Percentiles rank a stretch among this genome's conserved stretches.
These are phyloP conservation scores for Diplodus sargus DNA, from an alignment of 2,797 vertebrate genomes.

Conservation along the genomic window DNA sequence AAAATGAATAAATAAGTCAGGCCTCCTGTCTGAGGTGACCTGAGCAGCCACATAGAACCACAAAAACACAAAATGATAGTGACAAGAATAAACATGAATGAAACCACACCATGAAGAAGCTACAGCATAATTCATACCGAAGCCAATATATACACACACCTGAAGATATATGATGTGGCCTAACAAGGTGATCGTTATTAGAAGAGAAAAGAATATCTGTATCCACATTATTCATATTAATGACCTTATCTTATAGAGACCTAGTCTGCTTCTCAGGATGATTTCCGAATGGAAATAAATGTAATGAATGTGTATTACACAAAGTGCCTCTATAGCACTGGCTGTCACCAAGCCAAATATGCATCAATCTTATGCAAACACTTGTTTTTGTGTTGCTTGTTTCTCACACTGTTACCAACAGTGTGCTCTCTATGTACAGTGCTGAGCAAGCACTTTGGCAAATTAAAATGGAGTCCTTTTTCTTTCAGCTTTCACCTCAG, in stretches of 20 bases:
- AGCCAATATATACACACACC: background rate
- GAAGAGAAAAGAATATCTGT: background rate
- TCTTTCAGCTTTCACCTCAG: constrained; percentile 39
- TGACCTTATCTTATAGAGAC: background rate
- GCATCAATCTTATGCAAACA: background rate
- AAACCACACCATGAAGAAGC: background rate
- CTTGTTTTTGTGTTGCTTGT: background rate
- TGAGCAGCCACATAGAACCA: background rate
- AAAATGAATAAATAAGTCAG: background rate
- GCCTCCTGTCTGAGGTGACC: background rate
- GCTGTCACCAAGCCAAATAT: background rate
- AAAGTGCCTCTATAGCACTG: background rate
- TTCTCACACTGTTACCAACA: background rate
- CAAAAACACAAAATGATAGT: background rate
- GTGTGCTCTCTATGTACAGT: background rate
- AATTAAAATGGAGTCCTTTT: constrained; percentile 55
- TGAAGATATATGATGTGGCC: background rate
- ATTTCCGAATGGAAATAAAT: background rate
- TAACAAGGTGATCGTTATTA: background rate
- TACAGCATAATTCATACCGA: background rate
- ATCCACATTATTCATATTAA: background rate
- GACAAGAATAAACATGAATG: background rate
- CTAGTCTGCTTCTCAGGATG: background rate
- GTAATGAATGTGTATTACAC: background rate
- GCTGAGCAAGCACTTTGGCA: constrained; percentile 53